These are phyloP conservation scores for Lobophora halterata DNA, from an alignment of 2,888 invertebrate genomes.

Conservation along the genomic window DNA sequence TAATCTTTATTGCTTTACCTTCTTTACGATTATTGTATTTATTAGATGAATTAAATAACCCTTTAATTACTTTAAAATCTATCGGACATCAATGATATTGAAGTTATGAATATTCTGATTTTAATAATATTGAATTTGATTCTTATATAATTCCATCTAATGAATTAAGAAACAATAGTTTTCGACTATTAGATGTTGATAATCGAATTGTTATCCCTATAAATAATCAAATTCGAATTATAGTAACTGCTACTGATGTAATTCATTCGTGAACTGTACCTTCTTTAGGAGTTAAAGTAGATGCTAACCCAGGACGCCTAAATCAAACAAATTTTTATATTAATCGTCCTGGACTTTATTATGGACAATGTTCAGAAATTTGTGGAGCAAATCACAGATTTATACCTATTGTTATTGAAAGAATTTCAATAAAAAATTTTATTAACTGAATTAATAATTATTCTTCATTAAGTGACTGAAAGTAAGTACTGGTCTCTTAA, in stretches of 20 bases:
- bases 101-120: conserved; percentile 85
- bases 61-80: conserved; percentile 81
- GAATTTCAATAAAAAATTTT: conserved; percentile 74
- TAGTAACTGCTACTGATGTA: conserved; percentile 83
- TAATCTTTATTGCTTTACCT: conserved; percentile 83
- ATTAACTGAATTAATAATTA: conserved; percentile 81
- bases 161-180: conserved; percentile 57
- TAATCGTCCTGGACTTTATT: conserved; percentile 84
- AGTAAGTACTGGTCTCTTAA: conserved; percentile 87
- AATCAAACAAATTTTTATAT: conserved; percentile 83
- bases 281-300: conserved; percentile 82
- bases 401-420: conserved; percentile 87
- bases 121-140: conserved; percentile 81
- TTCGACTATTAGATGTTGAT: conserved; percentile 83
- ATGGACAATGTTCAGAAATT: conserved; percentile 90
- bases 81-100: conserved; percentile 85
- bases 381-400: conserved; percentile 90
- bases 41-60: conserved; percentile 82
- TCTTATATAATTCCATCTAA: conserved; percentile 79
- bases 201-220: conserved; percentile 81
- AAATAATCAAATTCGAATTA: conserved; percentile 82
- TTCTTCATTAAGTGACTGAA: conserved; percentile 84
- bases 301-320: conserved; percentile 83
- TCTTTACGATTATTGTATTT: conserved; percentile 82
- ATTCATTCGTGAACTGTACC: conserved; percentile 85